phyloP scores from a whole-genome alignment of 1,140 invertebrate species.

The Drosophila insularis region DNA sequence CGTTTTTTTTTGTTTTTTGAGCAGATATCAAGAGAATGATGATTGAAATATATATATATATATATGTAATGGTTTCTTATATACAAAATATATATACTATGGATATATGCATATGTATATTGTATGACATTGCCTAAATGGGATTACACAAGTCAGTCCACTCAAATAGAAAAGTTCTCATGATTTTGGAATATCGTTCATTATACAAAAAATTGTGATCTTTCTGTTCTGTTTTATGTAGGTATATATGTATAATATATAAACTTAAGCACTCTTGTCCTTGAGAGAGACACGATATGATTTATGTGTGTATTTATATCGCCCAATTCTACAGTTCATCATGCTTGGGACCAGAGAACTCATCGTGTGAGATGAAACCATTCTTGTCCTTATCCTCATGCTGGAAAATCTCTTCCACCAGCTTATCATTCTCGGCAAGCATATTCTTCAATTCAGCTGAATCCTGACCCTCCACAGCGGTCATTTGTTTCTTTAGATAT shows the following conservation, averaged over 20 bases:
- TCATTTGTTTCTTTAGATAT: slow-evolving; percentile 95
- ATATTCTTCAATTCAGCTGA: slow-evolving; percentile 92
- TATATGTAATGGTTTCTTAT: slow-evolving; percentile 18
- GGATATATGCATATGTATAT: slow-evolving; percentile 14
- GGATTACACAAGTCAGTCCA: slow-evolving; percentile 42
- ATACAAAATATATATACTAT: slow-evolving; percentile 36
- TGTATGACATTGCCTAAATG: slow-evolving; percentile 17
- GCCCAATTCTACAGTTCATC: slow-evolving; percentile 92
- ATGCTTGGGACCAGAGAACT: slow-evolving; percentile 98
- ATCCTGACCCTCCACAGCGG: slow-evolving; percentile 88
- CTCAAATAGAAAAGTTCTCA: slow-evolving; percentile 24
- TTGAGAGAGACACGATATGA: slow-evolving; percentile 20
- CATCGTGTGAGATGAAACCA: slow-evolving; percentile 96
- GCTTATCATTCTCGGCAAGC: slow-evolving; percentile 94
- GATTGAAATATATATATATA: background rate
- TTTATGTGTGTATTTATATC: background rate
- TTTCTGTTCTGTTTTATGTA: slow-evolving; percentile 35
- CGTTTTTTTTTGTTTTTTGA: slow-evolving; percentile 35
- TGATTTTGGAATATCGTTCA: too few relatives aligned
- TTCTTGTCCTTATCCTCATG: slow-evolving; percentile 98
- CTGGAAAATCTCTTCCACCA: slow-evolving; percentile 98
- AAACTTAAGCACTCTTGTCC: slow-evolving; percentile 71
- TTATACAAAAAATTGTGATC: slow-evolving; percentile 19
- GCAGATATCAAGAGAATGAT: slow-evolving; percentile 26
- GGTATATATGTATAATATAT: background rate